Evolutionary conservation across 2,113 vertebrate species (phyloP), one percentile per base, ranked within the genome.

Genomic region (Oreamnos americanus): DNA sequence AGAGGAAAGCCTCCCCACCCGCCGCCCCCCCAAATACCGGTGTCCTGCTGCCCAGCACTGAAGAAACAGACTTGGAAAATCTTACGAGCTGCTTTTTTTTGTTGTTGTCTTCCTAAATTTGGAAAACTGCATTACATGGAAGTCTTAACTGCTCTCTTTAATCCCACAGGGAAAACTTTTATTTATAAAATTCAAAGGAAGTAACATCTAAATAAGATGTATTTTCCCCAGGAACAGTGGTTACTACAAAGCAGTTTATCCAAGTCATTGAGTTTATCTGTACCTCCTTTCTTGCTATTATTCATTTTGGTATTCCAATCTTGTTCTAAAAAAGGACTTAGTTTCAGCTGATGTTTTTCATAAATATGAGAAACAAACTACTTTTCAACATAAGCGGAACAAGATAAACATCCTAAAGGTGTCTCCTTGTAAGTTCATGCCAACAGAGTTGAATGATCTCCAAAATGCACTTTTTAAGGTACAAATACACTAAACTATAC

Each of bases 111-210:
- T 17, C 26, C 43, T 45, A 71, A 57, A 76, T 49, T 2, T 85
- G 17, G 36, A 89, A 81, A 92, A 33, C 30, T 67, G 15, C 10
- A 19, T 19, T 86, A 45, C 60, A n/a, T 51, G 86, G 28, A 89
- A 86, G 9, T 81, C 36, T 84, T 85, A 62, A 78, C 21, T 90
- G 17, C 51, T 88, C 36, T 83, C 58, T 95, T 36, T 39, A 90
- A 88, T 88, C 60, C 62, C 39, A 74, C 12, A 6, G 5, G 26
- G 92, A 95, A 91, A 87, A 78, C 0, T 85, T 90, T 53, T 76
- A 84, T 55, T 78, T 88, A 79, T 10, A 85, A 92, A 94, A 95
- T 47, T 67, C 36, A 92, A 92, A 78, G 11, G 86, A 81, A 94
- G 43, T 16, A 67, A 67, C 19, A 88, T 64, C 25, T 78, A 84